Percentiles rank a stretch among this genome's conserved stretches.
phyloP scores from a whole-genome alignment of 2,797 vertebrate genomes.

The Buphagus erythrorhynchus region DNA sequence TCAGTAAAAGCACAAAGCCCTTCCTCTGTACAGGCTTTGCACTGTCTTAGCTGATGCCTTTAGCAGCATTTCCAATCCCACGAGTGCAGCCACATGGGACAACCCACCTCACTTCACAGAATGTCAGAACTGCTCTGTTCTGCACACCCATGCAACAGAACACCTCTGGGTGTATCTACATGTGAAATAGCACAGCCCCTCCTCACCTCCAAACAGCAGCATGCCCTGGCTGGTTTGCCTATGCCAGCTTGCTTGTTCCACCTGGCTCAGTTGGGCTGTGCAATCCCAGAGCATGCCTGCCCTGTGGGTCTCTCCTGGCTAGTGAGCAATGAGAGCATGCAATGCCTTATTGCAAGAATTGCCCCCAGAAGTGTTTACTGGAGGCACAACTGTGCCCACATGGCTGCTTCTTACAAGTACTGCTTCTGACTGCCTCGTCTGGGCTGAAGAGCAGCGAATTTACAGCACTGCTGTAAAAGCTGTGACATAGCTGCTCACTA shows the following conservation, averaged over 20 bases:
- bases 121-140: background rate
- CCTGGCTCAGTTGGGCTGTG: background rate
- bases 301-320: background rate
- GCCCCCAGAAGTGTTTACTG: background rate
- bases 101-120: background rate
- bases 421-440: background rate
- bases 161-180: background rate
- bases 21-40: background rate
- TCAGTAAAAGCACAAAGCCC: background rate
- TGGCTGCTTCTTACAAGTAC: background rate
- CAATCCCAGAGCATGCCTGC: rapidly evolving
- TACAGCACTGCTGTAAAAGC: background rate
- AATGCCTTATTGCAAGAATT: background rate
- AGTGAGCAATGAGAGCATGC: rapidly evolving
- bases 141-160: background rate
- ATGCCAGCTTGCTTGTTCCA: background rate
- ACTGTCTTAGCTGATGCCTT: background rate
- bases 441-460: background rate
- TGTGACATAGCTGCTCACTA: background rate
- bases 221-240: background rate
- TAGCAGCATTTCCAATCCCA: background rate
- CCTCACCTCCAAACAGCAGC: background rate
- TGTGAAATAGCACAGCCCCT: background rate
- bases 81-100: rapidly evolving
- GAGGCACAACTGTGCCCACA: background rate